Base-by-base conservation (phyloP, 2,888 invertebrate genomes). In the Melieria omissa region DNA sequence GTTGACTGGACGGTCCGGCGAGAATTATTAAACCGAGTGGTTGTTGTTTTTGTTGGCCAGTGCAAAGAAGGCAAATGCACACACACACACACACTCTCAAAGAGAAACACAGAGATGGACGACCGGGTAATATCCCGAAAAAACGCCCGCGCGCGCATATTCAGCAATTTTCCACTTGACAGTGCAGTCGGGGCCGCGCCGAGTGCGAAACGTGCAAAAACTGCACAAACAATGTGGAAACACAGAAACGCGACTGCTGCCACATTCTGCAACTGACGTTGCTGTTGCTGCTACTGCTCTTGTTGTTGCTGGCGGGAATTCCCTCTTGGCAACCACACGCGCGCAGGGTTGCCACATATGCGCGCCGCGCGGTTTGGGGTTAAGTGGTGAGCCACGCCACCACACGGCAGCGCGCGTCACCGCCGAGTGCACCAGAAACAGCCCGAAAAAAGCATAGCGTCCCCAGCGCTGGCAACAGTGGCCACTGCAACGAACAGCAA, bases 151-250 rank as follows among this genome's bases (percentile, higher is more conserved):
- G 69, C 76, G 74, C 77, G 76, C 76, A 74, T 74, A 77, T 77
- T 79, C 78, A 78, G 78, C 78, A 80, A 82, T 82, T 82, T 83
- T 81, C 79, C 79, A 80, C 80, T 81, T 73, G 73, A 74, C 73
- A 70, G 64, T 71, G 67, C 73, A 65, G 49, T 52, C 29, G 57
- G 65, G 42, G 46, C 58, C 60, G 46, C 42, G 46, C 16, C 52
- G 65, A 71, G 29, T 29, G 29, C 29, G 62, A 72, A 73, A 71
- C 68, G 68, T 71, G 60, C 60, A 72, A 65, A 47, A 67, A 65
- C 58, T 73, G 46, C 57, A 12, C 29, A 57, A 70, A 46, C 52
- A 64, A 63, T 77, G 78, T 77, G 47, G 63, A 45, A 47, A 65
- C 71, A 65, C 55, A 42, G 61, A 62, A 63, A 44, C 61, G 61